Percentiles rank a stretch among this genome's conserved stretches.
Conservation (phyloP, 2,113 vertebrate genomes). For the Pseudolaguvia tuberculata region DNA sequence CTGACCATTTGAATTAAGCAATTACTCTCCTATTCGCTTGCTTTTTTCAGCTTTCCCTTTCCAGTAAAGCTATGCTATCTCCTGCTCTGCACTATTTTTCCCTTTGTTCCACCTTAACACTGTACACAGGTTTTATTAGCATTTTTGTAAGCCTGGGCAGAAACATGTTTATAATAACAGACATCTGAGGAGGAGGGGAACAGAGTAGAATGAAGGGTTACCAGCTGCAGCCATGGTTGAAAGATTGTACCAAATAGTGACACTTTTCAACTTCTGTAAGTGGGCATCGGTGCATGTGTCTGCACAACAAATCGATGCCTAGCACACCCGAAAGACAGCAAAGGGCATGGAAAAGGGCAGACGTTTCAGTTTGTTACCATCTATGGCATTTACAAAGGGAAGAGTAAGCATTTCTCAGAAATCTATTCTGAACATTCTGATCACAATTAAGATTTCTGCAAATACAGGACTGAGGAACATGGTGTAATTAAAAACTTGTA, state of each 20-base stretch:
- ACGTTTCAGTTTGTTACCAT: slow-evolving; percentile 6
- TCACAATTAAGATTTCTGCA: not conserved
- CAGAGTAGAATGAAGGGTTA: slow-evolving; percentile 17
- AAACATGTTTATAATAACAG: slow-evolving; percentile 6
- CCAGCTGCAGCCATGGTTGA: slow-evolving; percentile 12
- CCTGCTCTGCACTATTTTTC: not conserved
- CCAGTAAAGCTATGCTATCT: not conserved
- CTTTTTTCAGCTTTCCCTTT: slow-evolving; percentile 2
- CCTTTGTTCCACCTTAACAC: not conserved
- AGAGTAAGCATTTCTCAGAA: slow-evolving; percentile 2
- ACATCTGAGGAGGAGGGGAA: slow-evolving; percentile 29
- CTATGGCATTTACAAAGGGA: not conserved
- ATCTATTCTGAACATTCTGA: not conserved
- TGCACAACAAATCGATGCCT: slow-evolving; percentile 29
- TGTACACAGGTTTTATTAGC: not conserved
- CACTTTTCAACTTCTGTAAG: slow-evolving; percentile 34
- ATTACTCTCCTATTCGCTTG: slow-evolving; percentile 30
- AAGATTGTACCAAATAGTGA: slow-evolving; percentile 24
- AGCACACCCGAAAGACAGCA: slow-evolving; percentile 22
- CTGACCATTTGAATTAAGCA: slow-evolving; percentile 27
- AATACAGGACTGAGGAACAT: not conserved
- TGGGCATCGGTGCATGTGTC: slow-evolving; percentile 24
- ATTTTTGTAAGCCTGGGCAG: slow-evolving; percentile 1
- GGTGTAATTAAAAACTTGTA: not conserved
- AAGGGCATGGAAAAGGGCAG: slow-evolving; percentile 22